Evolutionary conservation across 2,888 invertebrate species (phyloP), one percentile per base, ranked within the genome.

Genomic region (Eilema sororculum): DNA sequence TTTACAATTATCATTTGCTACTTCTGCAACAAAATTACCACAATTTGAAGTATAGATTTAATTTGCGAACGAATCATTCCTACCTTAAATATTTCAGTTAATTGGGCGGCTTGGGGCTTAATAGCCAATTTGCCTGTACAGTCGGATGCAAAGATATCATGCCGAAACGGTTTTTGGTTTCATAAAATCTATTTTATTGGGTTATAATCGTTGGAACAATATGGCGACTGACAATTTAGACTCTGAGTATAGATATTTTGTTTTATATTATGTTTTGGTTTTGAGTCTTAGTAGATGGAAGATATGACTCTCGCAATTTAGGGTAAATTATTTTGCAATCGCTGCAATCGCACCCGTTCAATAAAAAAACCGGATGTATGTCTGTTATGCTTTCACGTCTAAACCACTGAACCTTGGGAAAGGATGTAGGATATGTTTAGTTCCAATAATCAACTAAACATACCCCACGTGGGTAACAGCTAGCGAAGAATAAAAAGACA

Each of bases 101-200:
- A 61, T 59, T 64, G 46, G 20, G 9, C 20, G 22, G 58, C 58
- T 63, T 28, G 13, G 25, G 46, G 41, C 30, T 46, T 68, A 59
- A 68, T 58, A 63, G 63, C 33, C 28, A 37, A 63, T 68, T 68
- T 41, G 28, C 10, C 28, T 1, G 41, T 68, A 59, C 30, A 64
- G 57, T 68, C n/a, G 57, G 63, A 13, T n/a, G 30, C 56, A 37
- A 61, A 62, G 61, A 67, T 67, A 60, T 46, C 28, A 52, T 61
- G 10, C 24, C 16, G 52, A 37, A 63, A 63, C 22, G 16, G 57
- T 33, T 24, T 63, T 28, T 58, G 64, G 63, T 68, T 22, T 20
- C 64, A 68, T 64, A 24, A 68, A 64, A 62, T 16, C 30, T 33
- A 41, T 56, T 65, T 65, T n/a, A 56, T n/a, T 60, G 30, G 10